Evolutionary conservation across 2,888 invertebrate species (phyloP).

Genomic region (Lasius fuliginosus): DNA sequence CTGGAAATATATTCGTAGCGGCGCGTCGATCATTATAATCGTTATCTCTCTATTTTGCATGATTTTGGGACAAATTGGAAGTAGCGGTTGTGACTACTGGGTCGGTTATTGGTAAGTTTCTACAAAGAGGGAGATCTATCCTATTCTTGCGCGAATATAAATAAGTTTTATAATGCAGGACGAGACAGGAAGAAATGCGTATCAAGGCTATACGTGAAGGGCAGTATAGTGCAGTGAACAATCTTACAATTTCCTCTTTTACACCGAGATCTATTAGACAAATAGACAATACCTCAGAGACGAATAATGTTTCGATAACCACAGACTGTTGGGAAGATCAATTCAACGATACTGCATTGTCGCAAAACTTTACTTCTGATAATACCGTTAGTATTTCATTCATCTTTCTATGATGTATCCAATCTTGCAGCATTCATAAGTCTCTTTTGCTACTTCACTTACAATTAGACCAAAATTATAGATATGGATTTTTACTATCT

Average conservation of each 20-base stretch:
- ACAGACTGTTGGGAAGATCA: background rate
- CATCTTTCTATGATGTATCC: background rate
- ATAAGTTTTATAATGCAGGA: constrained; percentile 81
- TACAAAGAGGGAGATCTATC: background rate
- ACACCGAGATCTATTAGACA: background rate
- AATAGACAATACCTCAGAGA: constrained; percentile 34
- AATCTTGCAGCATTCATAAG: background rate
- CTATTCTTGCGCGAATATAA: background rate
- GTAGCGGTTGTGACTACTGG: constrained; percentile 93
- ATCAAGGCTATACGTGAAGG: constrained; percentile 56
- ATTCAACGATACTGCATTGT: constrained; percentile 17
- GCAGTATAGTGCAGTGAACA: background rate
- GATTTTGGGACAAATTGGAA: constrained; percentile 90
- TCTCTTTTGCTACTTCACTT: constrained; percentile 11
- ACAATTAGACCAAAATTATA: constrained; percentile 49
- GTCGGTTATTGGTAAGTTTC: constrained; percentile 90
- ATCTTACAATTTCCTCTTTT: background rate
- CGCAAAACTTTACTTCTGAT: constrained; percentile 30
- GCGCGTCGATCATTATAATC: constrained; percentile 88
- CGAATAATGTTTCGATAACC: background rate
- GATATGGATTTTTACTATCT: constrained; percentile 38
- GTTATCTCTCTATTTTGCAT: constrained; percentile 88
- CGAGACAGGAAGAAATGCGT: constrained; percentile 85
- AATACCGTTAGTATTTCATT: constrained; percentile 59
- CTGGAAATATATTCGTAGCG: constrained; percentile 90